Evolutionary conservation across 1,140 invertebrate genomes (phyloP).

Genomic region (Drosophila setifemur): DNA sequence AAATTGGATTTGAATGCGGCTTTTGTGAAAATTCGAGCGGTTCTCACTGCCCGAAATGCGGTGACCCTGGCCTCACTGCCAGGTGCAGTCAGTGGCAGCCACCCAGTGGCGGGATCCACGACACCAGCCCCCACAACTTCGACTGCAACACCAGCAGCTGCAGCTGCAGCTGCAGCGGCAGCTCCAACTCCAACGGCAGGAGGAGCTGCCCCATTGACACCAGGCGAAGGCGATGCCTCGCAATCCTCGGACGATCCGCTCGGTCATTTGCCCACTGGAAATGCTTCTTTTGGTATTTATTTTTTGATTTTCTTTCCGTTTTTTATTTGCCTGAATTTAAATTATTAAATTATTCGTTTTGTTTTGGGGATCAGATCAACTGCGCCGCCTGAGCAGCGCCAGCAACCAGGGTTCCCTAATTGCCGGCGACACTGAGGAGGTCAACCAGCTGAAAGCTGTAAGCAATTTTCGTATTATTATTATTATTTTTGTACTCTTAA

Average conservation of each 20-base stretch:
- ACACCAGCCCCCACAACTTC: neutral
- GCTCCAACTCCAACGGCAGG: neutral
- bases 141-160: neutral
- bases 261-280: constrained; percentile 77
- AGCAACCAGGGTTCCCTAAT: constrained; percentile 52
- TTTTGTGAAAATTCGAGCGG: constrained; percentile 75
- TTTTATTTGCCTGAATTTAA: constrained; percentile 40
- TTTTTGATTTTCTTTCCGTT: constrained; percentile 5
- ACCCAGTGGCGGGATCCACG: neutral
- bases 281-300: constrained; percentile 78
- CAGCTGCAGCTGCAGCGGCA: constrained; percentile 11
- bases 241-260: constrained; percentile 65
- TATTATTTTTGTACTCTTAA: constrained; percentile 1
- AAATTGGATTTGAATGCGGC: constrained; percentile 70
- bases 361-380: constrained; percentile 48
- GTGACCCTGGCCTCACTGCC: constrained; percentile 47
- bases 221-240: neutral
- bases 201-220: neutral
- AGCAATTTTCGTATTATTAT: constrained; percentile 55
- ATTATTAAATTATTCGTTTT: constrained; percentile 11
- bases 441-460: constrained; percentile 82
- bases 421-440: constrained; percentile 72
- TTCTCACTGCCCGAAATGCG: constrained; percentile 71
- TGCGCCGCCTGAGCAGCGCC: constrained; percentile 74
- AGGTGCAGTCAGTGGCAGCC: constrained; percentile 11